Evolutionary conservation across 2,888 invertebrate genomes (phyloP).

Genomic region (Thalpophila matura): DNA sequence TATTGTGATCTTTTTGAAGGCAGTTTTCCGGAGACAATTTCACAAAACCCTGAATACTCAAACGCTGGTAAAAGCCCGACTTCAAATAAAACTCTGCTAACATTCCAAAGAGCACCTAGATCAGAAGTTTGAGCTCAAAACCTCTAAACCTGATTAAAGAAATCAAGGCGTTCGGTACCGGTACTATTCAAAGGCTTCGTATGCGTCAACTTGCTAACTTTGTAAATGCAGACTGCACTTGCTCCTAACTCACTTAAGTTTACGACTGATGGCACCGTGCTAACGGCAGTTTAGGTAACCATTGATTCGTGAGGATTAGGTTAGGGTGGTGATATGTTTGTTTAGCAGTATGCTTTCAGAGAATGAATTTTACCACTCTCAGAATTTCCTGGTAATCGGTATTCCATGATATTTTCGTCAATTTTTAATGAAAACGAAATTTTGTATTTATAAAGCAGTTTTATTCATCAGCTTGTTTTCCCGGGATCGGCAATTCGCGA

Average conservation of each 20-base stretch:
- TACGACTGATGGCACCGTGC: slow-evolving; percentile 21
- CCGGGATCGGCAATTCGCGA: too few species aligned
- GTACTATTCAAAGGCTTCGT: slow-evolving; percentile 54
- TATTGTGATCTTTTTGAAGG: too few species aligned
- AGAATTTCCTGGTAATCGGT: too few species aligned
- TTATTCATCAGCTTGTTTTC: too few species aligned
- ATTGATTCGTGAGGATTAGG: not conserved
- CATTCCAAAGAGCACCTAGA: slow-evolving; percentile 21
- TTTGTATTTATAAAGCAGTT: too few species aligned
- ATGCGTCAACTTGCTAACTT: slow-evolving; percentile 60
- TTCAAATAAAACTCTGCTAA: slow-evolving; percentile 12
- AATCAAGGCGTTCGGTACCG: slow-evolving; percentile 53
- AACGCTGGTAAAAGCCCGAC: not conserved
- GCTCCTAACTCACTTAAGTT: slow-evolving; percentile 63
- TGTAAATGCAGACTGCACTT: slow-evolving; percentile 63
- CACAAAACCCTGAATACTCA: not conserved
- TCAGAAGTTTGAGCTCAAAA: slow-evolving; percentile 31
- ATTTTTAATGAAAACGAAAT: too few species aligned
- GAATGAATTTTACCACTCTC: too few species aligned
- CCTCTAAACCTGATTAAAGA: slow-evolving; percentile 57
- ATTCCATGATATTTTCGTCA: too few species aligned
- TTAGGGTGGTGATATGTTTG: not conserved
- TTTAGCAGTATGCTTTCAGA: too few species aligned
- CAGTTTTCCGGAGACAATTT: not conserved
- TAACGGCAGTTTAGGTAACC: slow-evolving; percentile 12